These are phyloP conservation scores for Pandemis corylana DNA, from an alignment of 2,888 invertebrate genomes.

Conservation along the genomic window DNA sequence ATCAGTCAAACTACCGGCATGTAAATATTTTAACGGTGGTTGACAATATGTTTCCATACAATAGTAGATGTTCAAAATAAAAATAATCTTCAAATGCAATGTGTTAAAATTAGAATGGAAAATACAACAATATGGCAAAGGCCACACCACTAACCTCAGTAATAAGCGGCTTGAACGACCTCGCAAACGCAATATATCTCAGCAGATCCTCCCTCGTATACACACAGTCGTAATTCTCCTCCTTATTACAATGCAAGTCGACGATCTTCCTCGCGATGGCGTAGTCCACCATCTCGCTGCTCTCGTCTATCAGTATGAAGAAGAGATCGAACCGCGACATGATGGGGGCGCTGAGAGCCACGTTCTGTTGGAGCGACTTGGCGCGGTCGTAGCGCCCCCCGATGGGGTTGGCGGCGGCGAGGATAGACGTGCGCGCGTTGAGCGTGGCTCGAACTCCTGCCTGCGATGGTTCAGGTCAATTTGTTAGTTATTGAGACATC, in stretches of 20 bases:
- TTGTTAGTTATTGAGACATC: not conserved
- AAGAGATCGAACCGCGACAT: constrained; percentile 99
- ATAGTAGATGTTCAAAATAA: no score
- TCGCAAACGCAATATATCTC: constrained; percentile 98
- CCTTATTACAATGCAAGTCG: constrained; percentile 95
- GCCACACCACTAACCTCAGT: constrained; percentile 85
- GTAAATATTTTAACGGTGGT: no score
- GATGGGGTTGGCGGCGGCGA: constrained; percentile 99
- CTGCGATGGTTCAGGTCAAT: constrained; percentile 64
- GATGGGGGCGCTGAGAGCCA: constrained; percentile 96
- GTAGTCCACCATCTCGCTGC: constrained; percentile 94
- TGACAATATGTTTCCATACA: no score
- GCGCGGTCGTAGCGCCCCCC: constrained; percentile 98
- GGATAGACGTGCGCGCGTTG: constrained; percentile 98
- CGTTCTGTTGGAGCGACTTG: constrained; percentile 97
- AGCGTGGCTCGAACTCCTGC: constrained; percentile 98
- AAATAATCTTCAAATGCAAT: no score
- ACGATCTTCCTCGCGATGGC: constrained; percentile 98
- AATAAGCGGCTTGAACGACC: constrained; percentile 96
- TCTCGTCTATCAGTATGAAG: constrained; percentile 99
- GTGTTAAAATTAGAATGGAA: no score
- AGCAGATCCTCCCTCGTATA: constrained; percentile 96
- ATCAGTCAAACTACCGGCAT: no score
- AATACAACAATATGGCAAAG: no score
- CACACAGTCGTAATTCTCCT: constrained; percentile 90